Percentiles rank a stretch among this genome's conserved stretches.
Evolutionary conservation across 2,888 invertebrate genomes (phyloP).

Genomic region (Choristoneura rosaceana): DNA sequence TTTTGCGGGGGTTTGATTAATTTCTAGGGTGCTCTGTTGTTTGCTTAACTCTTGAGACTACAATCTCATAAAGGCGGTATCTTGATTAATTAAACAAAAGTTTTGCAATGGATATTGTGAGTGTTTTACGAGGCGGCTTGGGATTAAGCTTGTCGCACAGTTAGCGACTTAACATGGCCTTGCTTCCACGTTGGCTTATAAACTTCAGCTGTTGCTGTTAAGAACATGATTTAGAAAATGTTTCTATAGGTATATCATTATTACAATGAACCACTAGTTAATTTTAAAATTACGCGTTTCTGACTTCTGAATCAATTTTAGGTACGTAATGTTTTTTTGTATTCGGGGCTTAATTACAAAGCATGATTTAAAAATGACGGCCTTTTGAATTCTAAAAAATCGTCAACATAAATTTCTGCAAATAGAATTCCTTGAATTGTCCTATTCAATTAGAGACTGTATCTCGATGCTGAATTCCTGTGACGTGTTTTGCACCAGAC

Average conservation of each 20-base stretch:
- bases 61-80: conserved; percentile 43
- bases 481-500: neutral
- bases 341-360: too few relatives aligned
- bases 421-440: too few relatives aligned
- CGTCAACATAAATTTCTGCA: too few relatives aligned
- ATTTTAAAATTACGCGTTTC: too few relatives aligned
- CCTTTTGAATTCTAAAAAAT: too few relatives aligned
- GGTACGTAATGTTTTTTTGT: neutral
- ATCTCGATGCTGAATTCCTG: neutral
- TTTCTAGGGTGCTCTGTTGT: conserved; percentile 44
- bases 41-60: conserved; percentile 42
- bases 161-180: conserved; percentile 3
- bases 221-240: neutral
- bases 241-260: neutral
- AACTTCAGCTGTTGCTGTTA: neutral
- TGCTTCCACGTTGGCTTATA: neutral
- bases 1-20: conserved; percentile 47
- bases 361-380: too few relatives aligned
- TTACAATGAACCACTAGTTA: too few relatives aligned
- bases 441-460: neutral
- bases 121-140: conserved; percentile 30
- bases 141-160: conserved; percentile 12
- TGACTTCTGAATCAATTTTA: too few relatives aligned
- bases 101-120: conserved; percentile 42
- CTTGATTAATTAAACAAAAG: conserved; percentile 52